A percentile compares a stretch with the other conserved stretches of the same genome.
Evolutionary conservation across 2,888 invertebrate species (phyloP).

Genomic region (Hyles lineata): DNA sequence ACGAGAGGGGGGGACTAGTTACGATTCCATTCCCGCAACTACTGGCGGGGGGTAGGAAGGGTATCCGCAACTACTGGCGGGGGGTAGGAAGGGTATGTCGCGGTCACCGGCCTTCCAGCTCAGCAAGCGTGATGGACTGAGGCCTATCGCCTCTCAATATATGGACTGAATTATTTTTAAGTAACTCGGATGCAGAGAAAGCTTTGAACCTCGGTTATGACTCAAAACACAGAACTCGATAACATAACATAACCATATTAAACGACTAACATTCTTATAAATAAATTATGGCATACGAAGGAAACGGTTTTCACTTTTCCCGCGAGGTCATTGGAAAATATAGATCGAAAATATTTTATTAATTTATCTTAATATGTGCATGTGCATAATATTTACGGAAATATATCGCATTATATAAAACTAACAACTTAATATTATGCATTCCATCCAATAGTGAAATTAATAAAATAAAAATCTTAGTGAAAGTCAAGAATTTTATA

Average conservation of each 20-base stretch:
- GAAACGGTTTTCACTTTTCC: slow-evolving; percentile 26
- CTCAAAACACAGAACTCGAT: slow-evolving; percentile 20
- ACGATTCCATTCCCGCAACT: too few relatives aligned
- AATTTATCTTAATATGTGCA: neutral
- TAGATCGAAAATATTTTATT: neutral
- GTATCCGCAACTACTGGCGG: too few relatives aligned
- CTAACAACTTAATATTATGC: neutral
- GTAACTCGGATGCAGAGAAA: neutral
- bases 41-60: too few relatives aligned
- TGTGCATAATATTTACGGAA: neutral
- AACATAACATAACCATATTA: slow-evolving; percentile 18
- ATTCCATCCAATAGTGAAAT: neutral
- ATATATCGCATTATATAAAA: neutral
- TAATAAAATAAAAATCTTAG: too few relatives aligned
- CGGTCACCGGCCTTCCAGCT: too few relatives aligned
- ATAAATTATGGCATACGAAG: slow-evolving; percentile 27
- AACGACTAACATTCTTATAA: slow-evolving; percentile 14
- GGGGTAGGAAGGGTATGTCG: too few relatives aligned
- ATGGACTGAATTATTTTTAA: neutral
- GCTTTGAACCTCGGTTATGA: slow-evolving; percentile 14
- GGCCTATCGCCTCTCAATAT: too few relatives aligned
- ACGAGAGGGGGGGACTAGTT: too few relatives aligned
- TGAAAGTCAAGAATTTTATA: too few relatives aligned
- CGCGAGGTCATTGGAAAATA: slow-evolving; percentile 13
- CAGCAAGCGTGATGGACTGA: too few relatives aligned